phyloP scores from a whole-genome alignment of 2,113 vertebrate genomes.

The Silurus glanis region DNA sequence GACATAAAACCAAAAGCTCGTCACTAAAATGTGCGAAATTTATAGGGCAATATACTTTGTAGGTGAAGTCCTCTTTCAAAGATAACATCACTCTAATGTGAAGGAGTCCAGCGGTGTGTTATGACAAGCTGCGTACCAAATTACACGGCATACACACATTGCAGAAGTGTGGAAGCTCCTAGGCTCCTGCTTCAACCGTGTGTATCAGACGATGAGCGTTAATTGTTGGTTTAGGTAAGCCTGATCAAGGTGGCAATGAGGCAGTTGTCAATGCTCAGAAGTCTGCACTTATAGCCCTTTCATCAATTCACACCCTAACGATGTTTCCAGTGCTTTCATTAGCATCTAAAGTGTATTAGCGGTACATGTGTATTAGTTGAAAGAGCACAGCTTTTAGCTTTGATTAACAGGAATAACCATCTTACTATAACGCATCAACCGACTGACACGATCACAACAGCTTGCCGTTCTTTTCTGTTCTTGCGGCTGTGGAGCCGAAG shows the following conservation, averaged over 20 bases:
- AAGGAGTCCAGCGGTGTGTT: background rate
- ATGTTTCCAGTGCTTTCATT: conserved; percentile 60
- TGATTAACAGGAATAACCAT: conserved; percentile 54
- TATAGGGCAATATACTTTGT: conserved; percentile 4
- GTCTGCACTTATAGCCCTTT: conserved; percentile 55
- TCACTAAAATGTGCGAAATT: background rate
- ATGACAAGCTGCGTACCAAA: background rate
- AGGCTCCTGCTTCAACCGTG: conserved; percentile 3
- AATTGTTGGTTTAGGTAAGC: conserved; percentile 45
- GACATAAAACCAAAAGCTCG: background rate
- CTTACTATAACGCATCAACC: conserved; percentile 16
- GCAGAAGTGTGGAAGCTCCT: background rate
- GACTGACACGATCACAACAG: conserved; percentile 37
- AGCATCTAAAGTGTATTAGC: conserved; percentile 59
- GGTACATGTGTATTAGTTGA: conserved; percentile 45
- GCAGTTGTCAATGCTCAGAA: conserved; percentile 38
- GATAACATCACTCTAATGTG: background rate
- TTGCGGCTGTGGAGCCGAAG: conserved; percentile 55
- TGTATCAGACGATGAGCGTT: conserved; percentile 33
- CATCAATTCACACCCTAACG: conserved; percentile 54
- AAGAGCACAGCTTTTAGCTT: conserved; percentile 53
- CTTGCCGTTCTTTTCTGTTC: conserved; percentile 51
- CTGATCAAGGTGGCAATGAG: conserved; percentile 58
- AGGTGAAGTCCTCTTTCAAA: background rate
- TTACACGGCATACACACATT: background rate